These are phyloP conservation scores for Neodiprion virginianus DNA, from an alignment of 1,140 invertebrate species.

Conservation along the genomic window DNA sequence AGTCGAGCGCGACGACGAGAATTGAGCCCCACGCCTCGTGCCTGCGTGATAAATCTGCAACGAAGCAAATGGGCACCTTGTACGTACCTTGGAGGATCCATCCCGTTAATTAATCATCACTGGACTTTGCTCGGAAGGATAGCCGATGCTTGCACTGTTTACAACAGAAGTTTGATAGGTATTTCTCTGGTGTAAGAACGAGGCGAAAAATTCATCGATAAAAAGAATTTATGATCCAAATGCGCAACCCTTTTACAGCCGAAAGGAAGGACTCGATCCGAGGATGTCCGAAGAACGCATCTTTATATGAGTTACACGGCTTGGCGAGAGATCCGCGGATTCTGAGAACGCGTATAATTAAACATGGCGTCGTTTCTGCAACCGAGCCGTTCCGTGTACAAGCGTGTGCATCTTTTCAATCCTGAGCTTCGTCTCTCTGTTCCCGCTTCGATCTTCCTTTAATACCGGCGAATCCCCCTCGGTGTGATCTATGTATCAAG, in stretches of 20 bases:
- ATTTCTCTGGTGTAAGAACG: background rate
- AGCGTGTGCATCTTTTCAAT: slow-evolving; percentile 22
- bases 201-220: background rate
- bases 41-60: background rate
- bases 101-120: background rate
- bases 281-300: background rate
- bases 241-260: background rate
- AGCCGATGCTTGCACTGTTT: background rate
- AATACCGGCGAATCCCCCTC: slow-evolving; percentile 24
- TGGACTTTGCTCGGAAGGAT: background rate
- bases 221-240: too few relatives aligned
- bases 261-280: background rate
- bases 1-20: too few relatives aligned
- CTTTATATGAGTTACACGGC: slow-evolving; percentile 2
- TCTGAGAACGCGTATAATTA: slow-evolving; percentile 59
- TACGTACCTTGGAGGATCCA: background rate
- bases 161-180: background rate
- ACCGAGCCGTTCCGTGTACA: slow-evolving; percentile 25
- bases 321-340: slow-evolving; percentile 46
- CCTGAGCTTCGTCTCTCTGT: slow-evolving; percentile 14
- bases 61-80: slow-evolving; percentile 7
- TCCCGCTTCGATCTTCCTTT: slow-evolving; percentile 19
- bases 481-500: slow-evolving; percentile 49
- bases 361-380: slow-evolving; percentile 31
- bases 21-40: too few relatives aligned